Percentiles rank a stretch among this genome's conserved stretches.
These are phyloP conservation scores for Pampusana beccarii DNA, from an alignment of 2,113 vertebrate genomes.

Conservation along the genomic window DNA sequence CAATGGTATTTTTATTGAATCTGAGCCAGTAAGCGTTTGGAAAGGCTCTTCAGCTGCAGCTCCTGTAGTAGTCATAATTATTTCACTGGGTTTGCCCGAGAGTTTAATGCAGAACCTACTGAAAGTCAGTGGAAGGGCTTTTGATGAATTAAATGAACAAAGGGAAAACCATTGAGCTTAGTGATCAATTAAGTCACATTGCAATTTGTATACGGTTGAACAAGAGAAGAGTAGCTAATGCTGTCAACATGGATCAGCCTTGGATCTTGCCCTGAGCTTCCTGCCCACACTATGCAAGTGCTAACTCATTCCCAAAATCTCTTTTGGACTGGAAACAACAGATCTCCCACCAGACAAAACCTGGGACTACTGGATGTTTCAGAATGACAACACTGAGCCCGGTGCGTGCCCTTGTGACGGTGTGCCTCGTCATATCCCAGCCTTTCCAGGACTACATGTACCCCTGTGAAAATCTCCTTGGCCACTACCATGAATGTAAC, in stretches of 20 bases:
- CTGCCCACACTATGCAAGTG: background rate
- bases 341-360: background rate
- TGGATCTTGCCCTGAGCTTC: background rate
- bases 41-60: background rate
- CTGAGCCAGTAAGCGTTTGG: background rate
- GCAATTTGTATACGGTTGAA: background rate
- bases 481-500: too few relatives aligned
- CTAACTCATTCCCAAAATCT: background rate
- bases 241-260: background rate
- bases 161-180: background rate
- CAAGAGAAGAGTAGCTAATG: background rate
- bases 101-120: background rate
- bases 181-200: background rate
- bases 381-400: background rate
- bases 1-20: background rate
- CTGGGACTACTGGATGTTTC: background rate
- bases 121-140: slow-evolving; percentile 10
- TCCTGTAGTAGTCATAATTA: background rate
- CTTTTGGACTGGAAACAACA: background rate
- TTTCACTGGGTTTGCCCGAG: background rate
- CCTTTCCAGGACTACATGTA: background rate
- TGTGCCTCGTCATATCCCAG: background rate
- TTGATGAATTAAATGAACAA: background rate
- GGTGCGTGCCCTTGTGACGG: background rate
- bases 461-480: background rate